phyloP scores from a whole-genome alignment of 2,113 vertebrate species.

The Kryptolebias marmoratus region DNA sequence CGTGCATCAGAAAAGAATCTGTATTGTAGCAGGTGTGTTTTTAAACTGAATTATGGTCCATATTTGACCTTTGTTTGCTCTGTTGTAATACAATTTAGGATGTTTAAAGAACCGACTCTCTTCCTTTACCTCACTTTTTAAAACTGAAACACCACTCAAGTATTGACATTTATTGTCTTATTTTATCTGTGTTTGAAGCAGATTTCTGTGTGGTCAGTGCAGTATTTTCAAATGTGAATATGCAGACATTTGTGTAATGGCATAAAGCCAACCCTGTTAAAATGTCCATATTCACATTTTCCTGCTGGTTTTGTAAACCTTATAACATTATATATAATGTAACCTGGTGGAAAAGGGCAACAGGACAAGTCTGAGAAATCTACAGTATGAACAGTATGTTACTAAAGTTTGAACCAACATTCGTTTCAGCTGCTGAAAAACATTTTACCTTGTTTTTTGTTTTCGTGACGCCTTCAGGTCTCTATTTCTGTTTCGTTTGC shows the following conservation, averaged over 20 bases:
- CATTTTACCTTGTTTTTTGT: not conserved
- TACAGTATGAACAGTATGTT: not conserved
- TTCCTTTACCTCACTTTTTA: conserved; percentile 11
- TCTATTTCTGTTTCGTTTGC: conserved; percentile 24
- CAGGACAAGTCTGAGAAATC: conserved; percentile 44
- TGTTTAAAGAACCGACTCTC: not conserved
- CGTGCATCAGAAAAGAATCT: conserved; percentile 4
- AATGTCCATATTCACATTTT: conserved; percentile 1
- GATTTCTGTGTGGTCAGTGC: not conserved
- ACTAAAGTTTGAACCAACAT: not conserved
- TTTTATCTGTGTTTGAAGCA: too few relatives aligned
- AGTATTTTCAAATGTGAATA: conserved; percentile 8
- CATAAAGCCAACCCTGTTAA: not conserved
- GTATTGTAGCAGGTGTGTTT: conserved; percentile 21
- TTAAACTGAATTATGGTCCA: conserved; percentile 32
- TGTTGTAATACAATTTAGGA: conserved; percentile 13
- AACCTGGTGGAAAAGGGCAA: conserved; percentile 5
- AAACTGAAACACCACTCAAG: conserved; percentile 11
- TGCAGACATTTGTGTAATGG: not conserved
- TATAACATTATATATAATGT: not conserved
- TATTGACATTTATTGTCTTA: not conserved
- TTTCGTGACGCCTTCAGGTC: not conserved
- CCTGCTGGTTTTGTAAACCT: not conserved
- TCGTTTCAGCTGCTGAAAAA: not conserved
- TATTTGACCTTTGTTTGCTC: conserved; percentile 48